These are phyloP conservation scores for Malthinus flaveolus DNA, from an alignment of 2,888 invertebrate species.

Conservation along the genomic window DNA sequence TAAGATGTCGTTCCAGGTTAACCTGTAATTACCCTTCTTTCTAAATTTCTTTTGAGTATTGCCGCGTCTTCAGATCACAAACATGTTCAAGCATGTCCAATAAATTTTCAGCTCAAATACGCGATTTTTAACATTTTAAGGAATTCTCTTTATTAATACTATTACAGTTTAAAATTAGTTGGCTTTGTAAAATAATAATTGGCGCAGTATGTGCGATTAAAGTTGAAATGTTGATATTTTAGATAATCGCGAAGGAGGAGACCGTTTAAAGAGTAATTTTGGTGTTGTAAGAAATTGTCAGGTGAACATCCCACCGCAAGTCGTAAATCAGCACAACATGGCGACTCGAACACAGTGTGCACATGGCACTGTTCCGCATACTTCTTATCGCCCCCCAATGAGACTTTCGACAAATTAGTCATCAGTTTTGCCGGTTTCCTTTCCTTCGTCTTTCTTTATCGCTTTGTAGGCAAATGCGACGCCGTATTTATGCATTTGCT, in stretches of 20 bases:
- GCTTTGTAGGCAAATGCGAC: conserved; percentile 41
- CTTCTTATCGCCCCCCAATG: conserved; percentile 43
- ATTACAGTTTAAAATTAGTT: too few relatives aligned
- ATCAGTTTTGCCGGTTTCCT: conserved; percentile 50
- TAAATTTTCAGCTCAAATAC: too few relatives aligned
- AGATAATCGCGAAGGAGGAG: background rate
- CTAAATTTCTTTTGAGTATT: too few relatives aligned
- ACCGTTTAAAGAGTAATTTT: conserved; percentile 19
- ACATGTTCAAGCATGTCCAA: too few relatives aligned
- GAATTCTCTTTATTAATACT: too few relatives aligned
- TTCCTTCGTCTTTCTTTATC: conserved; percentile 41
- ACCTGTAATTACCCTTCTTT: too few relatives aligned
- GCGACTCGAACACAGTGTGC: conserved; percentile 38
- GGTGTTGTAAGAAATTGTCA: conserved; percentile 34
- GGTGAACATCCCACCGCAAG: conserved; percentile 39
- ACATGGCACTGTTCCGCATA: conserved; percentile 40
- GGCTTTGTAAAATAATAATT: too few relatives aligned
- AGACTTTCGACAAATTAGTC: conserved; percentile 53
- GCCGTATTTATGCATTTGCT: conserved; percentile 45
- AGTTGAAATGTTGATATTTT: too few relatives aligned
- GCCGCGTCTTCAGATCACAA: too few relatives aligned
- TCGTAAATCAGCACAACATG: conserved; percentile 41
- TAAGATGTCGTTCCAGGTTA: too few relatives aligned
- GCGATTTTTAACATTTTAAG: too few relatives aligned
- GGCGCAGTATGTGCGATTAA: too few relatives aligned